Conservation (phyloP, 2,797 vertebrate species). For the Lagocephalus sceleratus region DNA sequence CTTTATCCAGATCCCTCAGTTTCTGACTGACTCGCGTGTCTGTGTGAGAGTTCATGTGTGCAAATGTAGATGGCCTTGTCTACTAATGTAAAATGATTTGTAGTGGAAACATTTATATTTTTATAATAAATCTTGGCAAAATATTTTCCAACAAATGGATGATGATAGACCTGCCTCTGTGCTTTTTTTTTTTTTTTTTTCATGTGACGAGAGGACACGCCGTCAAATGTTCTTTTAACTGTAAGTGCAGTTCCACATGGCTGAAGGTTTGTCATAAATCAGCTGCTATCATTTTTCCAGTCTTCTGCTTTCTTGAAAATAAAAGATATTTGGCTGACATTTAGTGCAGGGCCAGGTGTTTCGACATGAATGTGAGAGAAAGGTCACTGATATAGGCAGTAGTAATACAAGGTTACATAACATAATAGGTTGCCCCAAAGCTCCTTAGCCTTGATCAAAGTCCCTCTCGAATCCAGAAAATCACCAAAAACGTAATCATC, state of each 20-base stretch:
- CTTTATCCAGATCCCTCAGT: conserved; percentile 61
- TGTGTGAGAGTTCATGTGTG: conserved; percentile 72
- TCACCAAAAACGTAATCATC: no score
- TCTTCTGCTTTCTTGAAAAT: background rate
- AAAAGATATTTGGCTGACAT: no score
- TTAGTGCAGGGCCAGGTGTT: no score
- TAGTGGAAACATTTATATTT: conserved; percentile 99
- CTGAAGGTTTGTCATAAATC: conserved; percentile 15
- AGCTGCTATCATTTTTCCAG: background rate
- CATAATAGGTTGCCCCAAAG: no score
- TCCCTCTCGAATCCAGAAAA: no score
- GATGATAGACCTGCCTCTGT: conserved; percentile 76
- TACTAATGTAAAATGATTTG: conserved; percentile 99
- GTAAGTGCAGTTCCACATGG: conserved; percentile 9
- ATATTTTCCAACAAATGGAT: conserved; percentile 98
- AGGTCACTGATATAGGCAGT: no score
- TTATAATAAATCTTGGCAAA: conserved; percentile 99
- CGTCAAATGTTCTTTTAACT: background rate
- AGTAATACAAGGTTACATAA: no score
- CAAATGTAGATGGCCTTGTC: conserved; percentile 95
- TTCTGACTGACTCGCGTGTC: conserved; percentile 78
- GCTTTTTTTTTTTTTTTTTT: conserved; percentile 59
- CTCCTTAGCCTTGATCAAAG: no score
- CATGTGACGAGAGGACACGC: background rate
- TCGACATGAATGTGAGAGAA: no score